Conservation (phyloP, 2,797 vertebrate species). For the Xenops minutus region DNA sequence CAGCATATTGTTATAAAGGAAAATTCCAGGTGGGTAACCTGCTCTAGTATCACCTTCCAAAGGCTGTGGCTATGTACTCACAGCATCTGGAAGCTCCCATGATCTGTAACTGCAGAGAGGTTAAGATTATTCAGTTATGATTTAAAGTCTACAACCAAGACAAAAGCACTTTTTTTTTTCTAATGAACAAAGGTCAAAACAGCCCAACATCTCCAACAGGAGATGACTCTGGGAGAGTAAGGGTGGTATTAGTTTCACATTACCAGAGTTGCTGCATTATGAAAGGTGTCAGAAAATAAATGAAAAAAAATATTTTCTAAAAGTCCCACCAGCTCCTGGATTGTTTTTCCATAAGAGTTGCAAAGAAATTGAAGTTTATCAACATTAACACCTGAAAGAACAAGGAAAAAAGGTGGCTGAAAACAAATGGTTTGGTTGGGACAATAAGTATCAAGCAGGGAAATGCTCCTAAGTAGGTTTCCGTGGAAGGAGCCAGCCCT, state of each 20-base stretch:
- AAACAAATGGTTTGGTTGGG: neutral
- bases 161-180: neutral
- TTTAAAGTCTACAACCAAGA: neutral
- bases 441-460: neutral
- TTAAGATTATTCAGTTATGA: neutral
- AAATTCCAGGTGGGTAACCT: neutral
- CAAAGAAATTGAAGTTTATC: neutral
- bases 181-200: neutral
- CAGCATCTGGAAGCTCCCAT: neutral
- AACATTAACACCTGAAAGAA: neutral
- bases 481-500: neutral
- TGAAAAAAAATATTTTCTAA: neutral
- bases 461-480: neutral
- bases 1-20: neutral
- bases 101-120: neutral
- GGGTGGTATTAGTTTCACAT: neutral
- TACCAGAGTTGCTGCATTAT: neutral
- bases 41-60: neutral
- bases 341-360: neutral
- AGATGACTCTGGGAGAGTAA: neutral
- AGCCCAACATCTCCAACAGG: neutral
- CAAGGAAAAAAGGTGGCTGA: neutral
- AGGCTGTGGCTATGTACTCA: rapidly evolving
- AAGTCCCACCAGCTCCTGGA: neutral
- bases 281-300: neutral